A percentile compares a stretch with the other conserved stretches of the same genome.
phyloP scores from a whole-genome alignment of 1,140 invertebrate genomes.

The Achroia grisella region DNA sequence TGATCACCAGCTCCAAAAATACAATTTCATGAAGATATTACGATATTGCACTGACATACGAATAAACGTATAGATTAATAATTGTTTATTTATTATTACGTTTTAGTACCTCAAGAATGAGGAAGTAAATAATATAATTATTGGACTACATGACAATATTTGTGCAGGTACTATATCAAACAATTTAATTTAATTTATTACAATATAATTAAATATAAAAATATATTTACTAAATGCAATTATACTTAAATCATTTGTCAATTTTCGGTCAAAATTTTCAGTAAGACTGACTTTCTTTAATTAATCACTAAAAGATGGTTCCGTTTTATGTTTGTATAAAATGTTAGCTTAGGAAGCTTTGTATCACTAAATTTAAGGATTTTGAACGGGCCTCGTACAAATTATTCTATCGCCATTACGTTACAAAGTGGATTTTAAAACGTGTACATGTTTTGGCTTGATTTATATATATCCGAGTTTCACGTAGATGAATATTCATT shows the following conservation, averaged over 20 bases:
- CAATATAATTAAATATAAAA: neutral
- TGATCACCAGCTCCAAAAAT: no score
- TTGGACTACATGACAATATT: conserved; percentile 21
- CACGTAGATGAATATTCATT: conserved; percentile 16
- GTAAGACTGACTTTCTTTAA: conserved; percentile 23
- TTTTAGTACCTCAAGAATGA: no score
- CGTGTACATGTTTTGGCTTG: neutral
- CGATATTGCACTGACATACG: no score
- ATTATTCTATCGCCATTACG: no score
- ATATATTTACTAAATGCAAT: no score
- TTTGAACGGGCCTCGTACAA: neutral
- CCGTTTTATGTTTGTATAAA: conserved; percentile 5
- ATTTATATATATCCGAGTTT: neutral
- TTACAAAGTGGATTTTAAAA: no score
- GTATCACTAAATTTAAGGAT: conserved; percentile 10
- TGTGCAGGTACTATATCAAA: conserved; percentile 18
- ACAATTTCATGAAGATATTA: no score
- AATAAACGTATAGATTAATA: no score
- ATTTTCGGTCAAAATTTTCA: neutral
- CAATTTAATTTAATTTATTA: conserved; percentile 4
- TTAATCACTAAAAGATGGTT: conserved; percentile 9
- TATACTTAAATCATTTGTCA: no score
- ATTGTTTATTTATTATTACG: no score
- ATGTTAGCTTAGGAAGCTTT: conserved; percentile 15
- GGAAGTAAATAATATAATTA: no score